phyloP scores from a whole-genome alignment of 2,797 vertebrate genomes.

The Chromis chromis region DNA sequence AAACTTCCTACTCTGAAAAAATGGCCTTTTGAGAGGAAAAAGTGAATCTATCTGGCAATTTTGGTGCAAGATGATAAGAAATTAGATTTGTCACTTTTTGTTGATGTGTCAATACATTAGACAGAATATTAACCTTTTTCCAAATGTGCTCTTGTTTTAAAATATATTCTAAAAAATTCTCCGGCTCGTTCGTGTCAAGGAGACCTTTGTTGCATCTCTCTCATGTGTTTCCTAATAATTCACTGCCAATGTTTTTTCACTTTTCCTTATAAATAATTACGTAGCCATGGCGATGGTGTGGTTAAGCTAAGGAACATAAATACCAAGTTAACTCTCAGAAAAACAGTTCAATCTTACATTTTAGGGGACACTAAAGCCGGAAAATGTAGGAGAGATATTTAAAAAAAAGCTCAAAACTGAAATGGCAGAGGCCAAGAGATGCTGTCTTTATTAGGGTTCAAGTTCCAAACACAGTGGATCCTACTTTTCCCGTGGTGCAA shows the following conservation, averaged over 20 bases:
- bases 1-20: neutral
- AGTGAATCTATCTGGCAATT: neutral
- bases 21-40: neutral
- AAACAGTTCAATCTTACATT: neutral
- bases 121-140: too few species aligned
- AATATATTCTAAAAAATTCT: too few species aligned
- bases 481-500: slow-evolving; percentile 2
- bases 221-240: neutral
- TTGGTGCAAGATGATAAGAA: too few species aligned
- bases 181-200: neutral
- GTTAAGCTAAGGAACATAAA: neutral
- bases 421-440: neutral
- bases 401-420: neutral
- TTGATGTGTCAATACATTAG: too few species aligned
- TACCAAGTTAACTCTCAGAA: too few species aligned
- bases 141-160: too few species aligned
- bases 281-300: too few species aligned
- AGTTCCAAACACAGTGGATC: neutral
- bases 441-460: neutral
- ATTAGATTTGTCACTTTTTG: too few species aligned
- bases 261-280: too few species aligned
- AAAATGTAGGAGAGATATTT: too few species aligned
- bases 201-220: neutral
- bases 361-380: neutral
- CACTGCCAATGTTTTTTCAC: too few species aligned